Conservation (phyloP, 2,113 vertebrate genomes). For the Eurypyga helias region DNA sequence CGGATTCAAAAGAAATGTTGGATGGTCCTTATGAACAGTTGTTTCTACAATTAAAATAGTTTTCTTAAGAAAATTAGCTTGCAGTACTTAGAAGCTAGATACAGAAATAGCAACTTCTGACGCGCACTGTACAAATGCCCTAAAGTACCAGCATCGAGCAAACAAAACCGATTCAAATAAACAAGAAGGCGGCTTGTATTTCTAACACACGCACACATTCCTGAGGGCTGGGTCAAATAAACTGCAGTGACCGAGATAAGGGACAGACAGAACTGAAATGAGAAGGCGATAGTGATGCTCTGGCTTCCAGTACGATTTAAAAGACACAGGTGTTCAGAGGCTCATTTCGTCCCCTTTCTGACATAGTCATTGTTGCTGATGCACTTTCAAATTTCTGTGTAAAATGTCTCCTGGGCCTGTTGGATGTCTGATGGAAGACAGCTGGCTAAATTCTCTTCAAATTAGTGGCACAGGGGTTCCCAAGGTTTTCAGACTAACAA, state of each 20-base stretch:
- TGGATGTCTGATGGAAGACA: background rate
- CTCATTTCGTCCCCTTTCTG: background rate
- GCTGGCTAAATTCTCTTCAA: background rate
- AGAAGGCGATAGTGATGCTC: background rate
- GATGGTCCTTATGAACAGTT: background rate
- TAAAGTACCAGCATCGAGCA: background rate
- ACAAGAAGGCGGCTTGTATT: background rate
- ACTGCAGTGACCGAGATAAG: background rate
- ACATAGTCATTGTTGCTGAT: background rate
- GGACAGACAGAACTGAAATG: background rate
- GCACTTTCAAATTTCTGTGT: background rate
- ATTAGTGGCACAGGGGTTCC: background rate
- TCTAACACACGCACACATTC: constrained; percentile 2
- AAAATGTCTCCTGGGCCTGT: background rate
- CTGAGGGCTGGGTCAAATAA: background rate
- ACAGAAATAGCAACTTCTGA: background rate
- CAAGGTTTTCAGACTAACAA: background rate
- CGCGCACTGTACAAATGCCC: background rate
- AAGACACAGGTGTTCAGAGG: background rate
- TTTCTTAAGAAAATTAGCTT: background rate
- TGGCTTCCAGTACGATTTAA: background rate
- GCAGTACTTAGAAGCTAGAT: constrained; percentile 19
- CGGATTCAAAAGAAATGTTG: background rate
- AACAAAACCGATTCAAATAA: constrained; percentile 8
- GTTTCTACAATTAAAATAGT: background rate